Conservation (phyloP, 1,140 invertebrate genomes). For the Psix sp. region DNA sequence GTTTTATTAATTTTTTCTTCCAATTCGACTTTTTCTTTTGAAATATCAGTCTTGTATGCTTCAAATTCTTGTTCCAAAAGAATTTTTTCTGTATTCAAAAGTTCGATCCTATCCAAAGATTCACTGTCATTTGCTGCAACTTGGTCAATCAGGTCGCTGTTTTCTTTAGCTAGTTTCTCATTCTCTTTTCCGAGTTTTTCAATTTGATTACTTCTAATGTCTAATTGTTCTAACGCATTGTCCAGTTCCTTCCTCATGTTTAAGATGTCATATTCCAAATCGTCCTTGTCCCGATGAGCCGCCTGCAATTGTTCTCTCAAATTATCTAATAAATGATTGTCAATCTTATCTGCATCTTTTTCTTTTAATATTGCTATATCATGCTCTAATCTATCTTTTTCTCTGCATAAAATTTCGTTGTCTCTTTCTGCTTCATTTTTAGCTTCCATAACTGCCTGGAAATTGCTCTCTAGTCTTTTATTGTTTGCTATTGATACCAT, state of each 20-base stretch:
- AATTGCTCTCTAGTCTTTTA: constrained; percentile 60
- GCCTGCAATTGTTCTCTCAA: constrained; percentile 59
- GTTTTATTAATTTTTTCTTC: constrained; percentile 5
- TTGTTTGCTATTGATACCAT: constrained; percentile 32
- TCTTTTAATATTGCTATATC: constrained; percentile 57
- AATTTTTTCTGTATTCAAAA: constrained; percentile 73
- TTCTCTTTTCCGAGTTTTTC: constrained; percentile 57
- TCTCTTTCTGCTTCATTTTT: constrained; percentile 65
- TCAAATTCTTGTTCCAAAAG: constrained; percentile 70
- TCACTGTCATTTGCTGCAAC: constrained; percentile 63
- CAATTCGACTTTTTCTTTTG: constrained; percentile 21
- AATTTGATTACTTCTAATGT: constrained; percentile 37
- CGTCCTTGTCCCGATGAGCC: constrained; percentile 58
- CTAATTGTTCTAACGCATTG: constrained; percentile 45
- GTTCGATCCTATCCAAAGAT: constrained; percentile 70
- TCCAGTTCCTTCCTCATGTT: constrained; percentile 69
- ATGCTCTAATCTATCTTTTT: constrained; percentile 64
- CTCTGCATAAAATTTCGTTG: constrained; percentile 63
- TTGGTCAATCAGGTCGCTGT: constrained; percentile 63
- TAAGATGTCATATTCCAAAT: constrained; percentile 67
- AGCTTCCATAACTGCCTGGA: constrained; percentile 45
- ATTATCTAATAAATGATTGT: constrained; percentile 57
- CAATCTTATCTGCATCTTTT: constrained; percentile 39
- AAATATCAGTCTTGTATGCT: constrained; percentile 20
- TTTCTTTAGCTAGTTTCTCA: constrained; percentile 65